Percentiles rank a stretch among this genome's conserved stretches.
Evolutionary conservation across 1,140 invertebrate species (phyloP).

Genomic region (Episyrphus balteatus): DNA sequence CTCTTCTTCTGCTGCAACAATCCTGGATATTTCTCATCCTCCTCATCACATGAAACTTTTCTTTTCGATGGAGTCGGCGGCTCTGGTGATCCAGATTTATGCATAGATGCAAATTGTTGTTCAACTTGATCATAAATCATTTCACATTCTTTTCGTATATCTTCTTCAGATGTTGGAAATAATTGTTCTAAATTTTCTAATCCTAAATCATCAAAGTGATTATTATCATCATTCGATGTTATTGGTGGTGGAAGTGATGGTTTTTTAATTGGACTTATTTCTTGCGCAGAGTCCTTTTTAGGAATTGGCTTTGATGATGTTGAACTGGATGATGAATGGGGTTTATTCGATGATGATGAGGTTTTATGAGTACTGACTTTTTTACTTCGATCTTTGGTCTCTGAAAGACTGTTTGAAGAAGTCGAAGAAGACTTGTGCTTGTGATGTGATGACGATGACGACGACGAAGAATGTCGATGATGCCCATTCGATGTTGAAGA

Average conservation of each 20-base stretch:
- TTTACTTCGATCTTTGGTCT: too few species aligned
- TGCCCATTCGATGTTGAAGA: constrained; percentile 4
- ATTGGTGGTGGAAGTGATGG: not conserved
- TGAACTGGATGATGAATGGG: not conserved
- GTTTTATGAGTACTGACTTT: constrained; percentile 1
- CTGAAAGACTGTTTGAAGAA: not conserved
- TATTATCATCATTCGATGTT: constrained; percentile 12
- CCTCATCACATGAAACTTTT: constrained; percentile 24
- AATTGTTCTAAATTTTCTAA: constrained; percentile 14
- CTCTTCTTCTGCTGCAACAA: constrained; percentile 33
- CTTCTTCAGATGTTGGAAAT: constrained; percentile 41
- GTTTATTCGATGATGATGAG: not conserved
- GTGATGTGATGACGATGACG: not conserved
- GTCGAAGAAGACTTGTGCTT: constrained; percentile 1
- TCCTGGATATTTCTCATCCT: constrained; percentile 16
- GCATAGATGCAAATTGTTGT: constrained; percentile 23
- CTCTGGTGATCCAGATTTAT: constrained; percentile 12
- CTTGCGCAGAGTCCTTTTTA: constrained; percentile 7
- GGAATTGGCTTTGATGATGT: not conserved
- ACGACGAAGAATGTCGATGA: not conserved
- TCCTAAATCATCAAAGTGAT: constrained; percentile 15
- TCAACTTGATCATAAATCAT: constrained; percentile 56
- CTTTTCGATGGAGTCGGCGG: constrained; percentile 13
- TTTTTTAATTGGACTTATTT: constrained; percentile 1
- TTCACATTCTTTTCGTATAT: constrained; percentile 58